These are phyloP conservation scores for Numenius arquata DNA, from an alignment of 2,113 vertebrate genomes.

Conservation along the genomic window DNA sequence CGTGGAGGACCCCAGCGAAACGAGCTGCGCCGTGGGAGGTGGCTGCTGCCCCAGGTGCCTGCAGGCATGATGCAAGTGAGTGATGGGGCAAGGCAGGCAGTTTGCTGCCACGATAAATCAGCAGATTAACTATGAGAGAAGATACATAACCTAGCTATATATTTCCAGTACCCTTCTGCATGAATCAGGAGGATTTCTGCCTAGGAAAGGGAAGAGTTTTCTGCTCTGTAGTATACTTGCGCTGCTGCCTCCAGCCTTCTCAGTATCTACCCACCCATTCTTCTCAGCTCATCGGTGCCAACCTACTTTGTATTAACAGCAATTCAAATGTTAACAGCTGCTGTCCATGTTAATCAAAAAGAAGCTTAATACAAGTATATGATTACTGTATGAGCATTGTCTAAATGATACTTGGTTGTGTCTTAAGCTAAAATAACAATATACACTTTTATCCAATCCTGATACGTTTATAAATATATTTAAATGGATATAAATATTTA, in stretches of 20 bases:
- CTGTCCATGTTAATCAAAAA: conserved; percentile 42
- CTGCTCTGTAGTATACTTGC: neutral
- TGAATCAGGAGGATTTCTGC: neutral
- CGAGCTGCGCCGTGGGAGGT: neutral
- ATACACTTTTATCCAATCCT: conserved; percentile 64
- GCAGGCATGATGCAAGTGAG: neutral
- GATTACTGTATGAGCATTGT: conserved; percentile 49
- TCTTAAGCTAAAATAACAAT: conserved; percentile 63
- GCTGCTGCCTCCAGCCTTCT: neutral
- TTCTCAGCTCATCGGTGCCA: neutral
- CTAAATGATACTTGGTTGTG: conserved; percentile 15
- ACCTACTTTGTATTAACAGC: conserved; percentile 40
- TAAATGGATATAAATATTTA: conserved; percentile 69
- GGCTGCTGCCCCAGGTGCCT: no score
- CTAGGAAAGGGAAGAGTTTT: neutral
- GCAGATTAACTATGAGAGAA: neutral
- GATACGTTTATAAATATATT: conserved; percentile 68
- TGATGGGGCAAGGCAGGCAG: neutral
- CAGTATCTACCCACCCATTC: neutral
- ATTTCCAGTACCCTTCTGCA: neutral
- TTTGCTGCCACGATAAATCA: neutral
- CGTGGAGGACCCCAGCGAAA: rapidly evolving
- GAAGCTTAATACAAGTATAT: conserved; percentile 43
- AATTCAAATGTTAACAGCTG: conserved; percentile 41
- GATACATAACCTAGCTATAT: neutral